A percentile compares a stretch with the other conserved stretches of the same genome.
Conservation (phyloP, 2,888 invertebrate genomes). For the Cyclophora punctaria region DNA sequence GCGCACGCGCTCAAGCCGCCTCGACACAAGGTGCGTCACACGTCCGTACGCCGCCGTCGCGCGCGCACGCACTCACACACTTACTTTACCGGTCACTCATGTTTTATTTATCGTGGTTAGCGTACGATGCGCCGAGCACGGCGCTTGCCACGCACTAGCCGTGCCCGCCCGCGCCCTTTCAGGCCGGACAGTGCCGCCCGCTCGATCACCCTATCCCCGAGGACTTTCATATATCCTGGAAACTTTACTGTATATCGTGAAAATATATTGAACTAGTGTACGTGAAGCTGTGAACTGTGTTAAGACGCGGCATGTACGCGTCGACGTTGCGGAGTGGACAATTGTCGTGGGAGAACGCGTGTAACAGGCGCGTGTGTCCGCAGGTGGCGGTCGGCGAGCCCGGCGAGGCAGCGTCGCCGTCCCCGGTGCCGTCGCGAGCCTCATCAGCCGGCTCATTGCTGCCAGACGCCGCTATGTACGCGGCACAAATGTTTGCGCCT, state of each 20-base stretch:
- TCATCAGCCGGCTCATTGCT: slow-evolving; percentile 73
- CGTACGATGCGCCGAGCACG: slow-evolving; percentile 70
- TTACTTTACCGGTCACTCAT: slow-evolving; percentile 70
- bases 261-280: slow-evolving; percentile 61
- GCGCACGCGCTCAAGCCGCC: slow-evolving; percentile 75
- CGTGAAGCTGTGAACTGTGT: slow-evolving; percentile 70
- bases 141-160: slow-evolving; percentile 76
- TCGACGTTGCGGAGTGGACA: slow-evolving; percentile 76
- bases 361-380: slow-evolving; percentile 78
- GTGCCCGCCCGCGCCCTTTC: slow-evolving; percentile 76
- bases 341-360: slow-evolving; percentile 77
- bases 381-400: slow-evolving; percentile 74
- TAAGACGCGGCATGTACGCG: slow-evolving; percentile 72
- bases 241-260: slow-evolving; percentile 45
- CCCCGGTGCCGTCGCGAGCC: slow-evolving; percentile 79
- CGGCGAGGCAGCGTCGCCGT: slow-evolving; percentile 77
- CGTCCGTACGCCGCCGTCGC: slow-evolving; percentile 70
- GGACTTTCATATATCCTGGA: slow-evolving; percentile 33
- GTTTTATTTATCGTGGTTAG: slow-evolving; percentile 75
- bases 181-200: slow-evolving; percentile 76
- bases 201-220: slow-evolving; percentile 71
- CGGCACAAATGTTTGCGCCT: slow-evolving; percentile 81
- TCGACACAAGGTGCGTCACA: slow-evolving; percentile 79
- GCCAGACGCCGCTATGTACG: slow-evolving; percentile 79
- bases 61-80: slow-evolving; percentile 74